Base-by-base conservation (phyloP, 1,140 invertebrate genomes). In the Vanessa atalanta region DNA sequence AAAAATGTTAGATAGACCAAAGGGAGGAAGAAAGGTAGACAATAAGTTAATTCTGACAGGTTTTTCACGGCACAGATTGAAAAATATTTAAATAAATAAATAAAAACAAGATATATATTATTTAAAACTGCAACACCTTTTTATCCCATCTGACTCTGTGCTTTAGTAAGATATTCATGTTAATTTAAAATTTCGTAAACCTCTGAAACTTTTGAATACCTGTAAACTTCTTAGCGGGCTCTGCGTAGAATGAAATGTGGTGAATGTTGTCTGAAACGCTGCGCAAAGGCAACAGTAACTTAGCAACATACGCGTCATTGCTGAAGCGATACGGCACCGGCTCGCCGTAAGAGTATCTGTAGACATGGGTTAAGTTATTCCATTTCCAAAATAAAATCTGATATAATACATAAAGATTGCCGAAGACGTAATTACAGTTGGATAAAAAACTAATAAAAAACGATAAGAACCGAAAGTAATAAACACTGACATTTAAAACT, bases 281-380 rank as follows among this genome's bases (percentile, higher is more conserved):
- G 78, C 94, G 94, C 31, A 94, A 90, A 1, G 95, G 95, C 70
- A 93, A 87, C 23, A 96, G 78, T 55, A 96, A 85, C 75, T 94
- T 94, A 13, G 94, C 93, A 71, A 96, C 93, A 88, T 96, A 96
- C 69, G 95, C 94, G 65, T 96, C 95, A 82, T 94, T 95, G 81
- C 90, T 93, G 82, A 93, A 93, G 77, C 93, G 93, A 71, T 93
- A 92, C 9, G 93, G 92, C 7, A 93, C 55, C 31, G 89, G 88
- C 61, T 92, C 88, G 73, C 91, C 93, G 76, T 93, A 88, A 7
- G 85, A 87, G 60, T 91, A 92, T 60, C 88, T 91, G 84, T 8
- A 79, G 77, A 60, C 53, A 15, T 66, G 23, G n/a, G 60, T 37
- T 23, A 47, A 13, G 11, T 47, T 26, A 20, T 65, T 57, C 20